Percentiles rank a stretch among this genome's conserved stretches.
These are phyloP conservation scores for Nomada lathburiana DNA, from an alignment of 2,888 invertebrate species.

Conservation along the genomic window DNA sequence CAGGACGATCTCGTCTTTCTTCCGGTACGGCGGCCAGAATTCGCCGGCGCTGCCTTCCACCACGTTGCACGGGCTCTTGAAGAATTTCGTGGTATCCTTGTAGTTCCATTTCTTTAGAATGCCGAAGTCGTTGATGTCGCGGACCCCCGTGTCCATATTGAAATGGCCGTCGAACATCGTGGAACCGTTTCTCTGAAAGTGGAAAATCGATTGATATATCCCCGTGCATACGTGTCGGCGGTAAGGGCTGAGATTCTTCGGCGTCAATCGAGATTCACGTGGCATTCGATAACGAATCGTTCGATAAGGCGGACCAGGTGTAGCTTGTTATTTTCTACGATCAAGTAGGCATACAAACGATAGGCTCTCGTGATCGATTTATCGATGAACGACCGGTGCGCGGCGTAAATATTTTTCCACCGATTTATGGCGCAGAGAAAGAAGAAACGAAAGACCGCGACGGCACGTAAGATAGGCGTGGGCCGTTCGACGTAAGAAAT, in stretches of 20 bases:
- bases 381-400: not conserved
- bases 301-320: not conserved
- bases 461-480: not conserved
- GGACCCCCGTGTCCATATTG: constrained; percentile 90
- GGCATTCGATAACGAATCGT: not conserved
- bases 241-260: not conserved
- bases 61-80: constrained; percentile 86
- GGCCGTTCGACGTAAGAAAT: constrained; percentile 63
- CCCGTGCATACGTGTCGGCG: no score
- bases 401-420: not conserved
- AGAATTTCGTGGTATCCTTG: constrained; percentile 86
- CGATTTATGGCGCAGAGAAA: not conserved
- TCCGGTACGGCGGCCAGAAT: constrained; percentile 89
- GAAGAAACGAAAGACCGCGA: no score
- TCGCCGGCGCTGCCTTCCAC: constrained; percentile 92
- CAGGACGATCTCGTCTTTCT: constrained; percentile 87
- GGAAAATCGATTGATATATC: no score
- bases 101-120: constrained; percentile 91
- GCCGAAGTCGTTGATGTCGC: constrained; percentile 88
- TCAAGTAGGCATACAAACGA: not conserved
- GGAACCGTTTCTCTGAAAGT: constrained; percentile 91
- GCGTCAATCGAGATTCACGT: not conserved
- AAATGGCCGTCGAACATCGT: constrained; percentile 90
- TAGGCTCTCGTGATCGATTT: not conserved
- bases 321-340: not conserved